These are phyloP conservation scores for Chloroclystis v-ata DNA, from an alignment of 2,888 invertebrate species.

Conservation along the genomic window DNA sequence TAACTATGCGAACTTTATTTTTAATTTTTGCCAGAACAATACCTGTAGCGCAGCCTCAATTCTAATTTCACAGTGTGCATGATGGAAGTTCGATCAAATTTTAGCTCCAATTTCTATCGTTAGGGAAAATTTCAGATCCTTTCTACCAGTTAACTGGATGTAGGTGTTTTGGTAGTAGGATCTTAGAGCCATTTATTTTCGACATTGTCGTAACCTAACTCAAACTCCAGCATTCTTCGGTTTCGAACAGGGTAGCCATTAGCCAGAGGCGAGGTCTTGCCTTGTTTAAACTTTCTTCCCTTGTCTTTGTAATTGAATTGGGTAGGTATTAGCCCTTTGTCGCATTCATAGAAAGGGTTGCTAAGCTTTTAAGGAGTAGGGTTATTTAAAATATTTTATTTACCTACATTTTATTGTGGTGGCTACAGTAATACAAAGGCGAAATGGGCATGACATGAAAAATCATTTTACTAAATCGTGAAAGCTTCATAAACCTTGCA, in stretches of 20 bases:
- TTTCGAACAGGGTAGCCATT: slow-evolving; percentile 28
- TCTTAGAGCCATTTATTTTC: slow-evolving; percentile 8
- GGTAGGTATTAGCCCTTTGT: slow-evolving; percentile 8
- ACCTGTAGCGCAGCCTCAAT: too few relatives aligned
- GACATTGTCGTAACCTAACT: slow-evolving; percentile 22
- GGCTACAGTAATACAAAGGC: neutral
- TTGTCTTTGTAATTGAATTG: slow-evolving; percentile 33
- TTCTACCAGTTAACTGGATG: neutral
- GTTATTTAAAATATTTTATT: slow-evolving; percentile 3
- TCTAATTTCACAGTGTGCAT: too few relatives aligned
- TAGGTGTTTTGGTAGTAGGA: neutral
- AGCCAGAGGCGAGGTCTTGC: slow-evolving; percentile 28
- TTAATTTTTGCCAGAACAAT: too few relatives aligned
- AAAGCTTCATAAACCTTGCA: too few relatives aligned
- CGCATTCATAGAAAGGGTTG: slow-evolving; percentile 2
- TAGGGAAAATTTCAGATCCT: too few relatives aligned
- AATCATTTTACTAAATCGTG: too few relatives aligned
- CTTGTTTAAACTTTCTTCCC: slow-evolving; percentile 25
- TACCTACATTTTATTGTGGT: neutral
- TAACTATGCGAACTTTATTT: too few relatives aligned
- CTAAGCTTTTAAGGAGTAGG: slow-evolving; percentile 21
- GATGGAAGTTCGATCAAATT: too few relatives aligned
- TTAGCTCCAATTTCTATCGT: too few relatives aligned
- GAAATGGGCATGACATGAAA: neutral
- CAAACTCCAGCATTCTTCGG: slow-evolving; percentile 23